Percentiles rank a stretch among this genome's conserved stretches.
Evolutionary conservation across 2,797 vertebrate species (phyloP).

Genomic region (Microctenopoma stevenorrisi): DNA sequence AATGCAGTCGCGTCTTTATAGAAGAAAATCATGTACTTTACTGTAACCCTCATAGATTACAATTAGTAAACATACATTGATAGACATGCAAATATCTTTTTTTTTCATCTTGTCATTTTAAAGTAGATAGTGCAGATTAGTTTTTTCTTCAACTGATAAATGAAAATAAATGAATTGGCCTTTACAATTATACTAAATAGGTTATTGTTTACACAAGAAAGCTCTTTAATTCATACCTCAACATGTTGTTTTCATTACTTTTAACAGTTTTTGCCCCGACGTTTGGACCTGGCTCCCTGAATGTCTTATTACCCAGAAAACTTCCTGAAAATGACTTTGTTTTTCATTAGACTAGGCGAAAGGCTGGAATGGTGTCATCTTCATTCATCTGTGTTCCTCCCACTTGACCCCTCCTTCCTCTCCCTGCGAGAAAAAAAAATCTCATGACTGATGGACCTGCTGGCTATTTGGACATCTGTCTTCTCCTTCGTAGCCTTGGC

Average conservation of each 20-base stretch:
- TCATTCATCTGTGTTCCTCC: constrained; percentile 65
- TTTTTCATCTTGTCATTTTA: background rate
- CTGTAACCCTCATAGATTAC: background rate
- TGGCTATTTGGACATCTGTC: constrained; percentile 82
- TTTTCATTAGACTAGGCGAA: constrained; percentile 62
- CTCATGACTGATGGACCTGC: constrained; percentile 77
- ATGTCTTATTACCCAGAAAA: constrained; percentile 52
- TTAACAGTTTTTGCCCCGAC: constrained; percentile 26
- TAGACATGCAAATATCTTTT: too few species aligned
- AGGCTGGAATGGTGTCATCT: constrained; percentile 60
- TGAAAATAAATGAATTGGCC: too few species aligned
- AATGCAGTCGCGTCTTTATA: background rate
- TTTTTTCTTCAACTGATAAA: background rate
- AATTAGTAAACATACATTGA: too few species aligned
- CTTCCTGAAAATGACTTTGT: constrained; percentile 57
- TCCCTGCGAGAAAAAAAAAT: constrained; percentile 40
- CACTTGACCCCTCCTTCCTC: constrained; percentile 62
- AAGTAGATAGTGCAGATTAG: background rate
- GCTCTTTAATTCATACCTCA: too few species aligned
- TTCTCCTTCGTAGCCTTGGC: constrained; percentile 67
- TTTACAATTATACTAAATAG: too few species aligned
- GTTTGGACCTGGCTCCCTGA: constrained; percentile 31
- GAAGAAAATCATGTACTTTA: constrained; percentile 3
- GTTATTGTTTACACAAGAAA: too few species aligned
- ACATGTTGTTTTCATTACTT: background rate